A percentile compares a stretch with the other conserved stretches of the same genome.
Evolutionary conservation across 2,888 invertebrate species (phyloP).

Genomic region (Sphaerophoria taeniata): DNA sequence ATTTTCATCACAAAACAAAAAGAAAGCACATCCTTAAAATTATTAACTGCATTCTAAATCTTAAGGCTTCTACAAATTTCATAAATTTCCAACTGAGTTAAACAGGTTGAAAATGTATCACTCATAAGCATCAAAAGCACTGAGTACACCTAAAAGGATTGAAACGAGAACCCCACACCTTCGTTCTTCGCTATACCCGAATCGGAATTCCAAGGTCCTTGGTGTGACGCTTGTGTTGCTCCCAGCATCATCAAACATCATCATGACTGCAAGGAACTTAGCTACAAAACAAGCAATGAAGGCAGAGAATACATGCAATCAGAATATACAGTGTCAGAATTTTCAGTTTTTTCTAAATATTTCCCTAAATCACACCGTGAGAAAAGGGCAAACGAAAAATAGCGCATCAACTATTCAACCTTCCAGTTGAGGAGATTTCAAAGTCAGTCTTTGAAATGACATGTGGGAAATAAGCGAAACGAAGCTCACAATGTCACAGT

Average conservation of each 20-base stretch:
- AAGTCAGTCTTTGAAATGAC: constrained; percentile 60
- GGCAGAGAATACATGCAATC: too few species aligned
- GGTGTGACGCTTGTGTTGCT: background rate
- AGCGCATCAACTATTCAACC: constrained; percentile 1
- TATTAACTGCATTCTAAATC: constrained; percentile 31
- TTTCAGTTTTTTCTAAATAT: background rate
- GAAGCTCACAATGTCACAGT: background rate
- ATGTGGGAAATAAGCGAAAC: constrained; percentile 34
- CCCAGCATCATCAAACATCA: background rate
- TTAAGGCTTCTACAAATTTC: constrained; percentile 17
- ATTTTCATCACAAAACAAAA: background rate
- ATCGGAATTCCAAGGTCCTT: background rate
- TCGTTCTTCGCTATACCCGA: constrained; percentile 6
- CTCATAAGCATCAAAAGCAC: constrained; percentile 34
- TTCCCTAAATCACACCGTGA: background rate
- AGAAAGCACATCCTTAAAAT: constrained; percentile 44
- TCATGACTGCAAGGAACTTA: background rate
- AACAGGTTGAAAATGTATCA: constrained; percentile 27
- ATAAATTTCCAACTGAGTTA: constrained; percentile 25
- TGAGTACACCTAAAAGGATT: background rate
- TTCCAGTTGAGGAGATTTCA: constrained; percentile 21
- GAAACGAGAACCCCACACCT: background rate
- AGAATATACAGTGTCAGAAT: background rate
- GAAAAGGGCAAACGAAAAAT: background rate
- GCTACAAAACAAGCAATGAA: too few species aligned